phyloP scores from a whole-genome alignment of 2,797 vertebrate species.

The Tenualosa ilisha region DNA sequence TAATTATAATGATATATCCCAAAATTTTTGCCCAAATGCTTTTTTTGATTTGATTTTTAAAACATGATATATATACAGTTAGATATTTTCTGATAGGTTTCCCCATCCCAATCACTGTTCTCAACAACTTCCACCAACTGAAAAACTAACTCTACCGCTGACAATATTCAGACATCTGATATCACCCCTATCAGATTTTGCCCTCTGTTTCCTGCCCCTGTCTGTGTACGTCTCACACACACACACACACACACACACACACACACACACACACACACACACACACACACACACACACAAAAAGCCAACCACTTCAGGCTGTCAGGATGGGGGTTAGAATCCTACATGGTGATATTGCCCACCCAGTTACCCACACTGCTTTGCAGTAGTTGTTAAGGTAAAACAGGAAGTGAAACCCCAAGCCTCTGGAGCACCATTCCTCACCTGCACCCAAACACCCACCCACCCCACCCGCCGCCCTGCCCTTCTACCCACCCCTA shows the following conservation, averaged over 20 bases:
- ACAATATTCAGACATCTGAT: slow-evolving; percentile 26
- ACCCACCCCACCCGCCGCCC: background rate
- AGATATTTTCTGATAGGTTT: slow-evolving; percentile 26
- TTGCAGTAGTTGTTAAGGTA: slow-evolving; percentile 23
- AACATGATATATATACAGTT: slow-evolving; percentile 25
- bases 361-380: slow-evolving; percentile 22
- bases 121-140: slow-evolving; percentile 25
- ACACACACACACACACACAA: background rate
- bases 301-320: background rate
- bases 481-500: background rate
- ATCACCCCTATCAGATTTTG: background rate
- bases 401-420: slow-evolving; percentile 22
- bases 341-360: background rate
- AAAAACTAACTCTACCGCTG: slow-evolving; percentile 22
- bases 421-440: background rate
- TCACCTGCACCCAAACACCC: background rate
- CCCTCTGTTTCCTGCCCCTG: background rate
- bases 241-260: background rate
- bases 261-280: too few species aligned
- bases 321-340: background rate
- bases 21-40: slow-evolving; percentile 23
- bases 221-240: background rate
- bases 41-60: slow-evolving; percentile 25
- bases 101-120: slow-evolving; percentile 20
- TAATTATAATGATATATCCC: slow-evolving; percentile 23